Conservation (phyloP, 2,888 invertebrate species). For the Hydraecia micacea region DNA sequence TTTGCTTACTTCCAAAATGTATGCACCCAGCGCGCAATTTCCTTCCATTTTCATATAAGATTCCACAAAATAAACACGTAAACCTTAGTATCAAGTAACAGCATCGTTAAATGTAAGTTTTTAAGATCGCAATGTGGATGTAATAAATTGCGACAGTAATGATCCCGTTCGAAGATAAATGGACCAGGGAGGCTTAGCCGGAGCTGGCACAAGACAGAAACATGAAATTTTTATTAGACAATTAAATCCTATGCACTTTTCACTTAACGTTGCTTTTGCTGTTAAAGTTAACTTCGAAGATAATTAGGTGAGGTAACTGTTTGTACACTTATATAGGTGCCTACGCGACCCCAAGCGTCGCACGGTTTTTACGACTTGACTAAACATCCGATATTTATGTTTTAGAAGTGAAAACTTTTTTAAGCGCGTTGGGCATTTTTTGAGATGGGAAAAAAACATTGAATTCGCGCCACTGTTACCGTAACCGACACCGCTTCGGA, state of each 20-base stretch:
- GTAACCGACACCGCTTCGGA: too few species aligned
- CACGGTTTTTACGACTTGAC: background rate
- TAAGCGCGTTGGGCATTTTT: too few species aligned
- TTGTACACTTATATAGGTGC: background rate
- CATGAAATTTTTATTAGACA: constrained; percentile 50
- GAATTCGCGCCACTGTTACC: too few species aligned
- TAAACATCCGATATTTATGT: background rate
- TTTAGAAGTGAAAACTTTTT: too few species aligned
- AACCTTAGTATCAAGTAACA: constrained; percentile 27
- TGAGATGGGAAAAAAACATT: too few species aligned
- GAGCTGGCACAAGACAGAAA: constrained; percentile 24
- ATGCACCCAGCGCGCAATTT: background rate
- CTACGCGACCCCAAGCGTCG: too few species aligned
- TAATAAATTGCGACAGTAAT: constrained; percentile 59
- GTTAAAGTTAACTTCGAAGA: constrained; percentile 6
- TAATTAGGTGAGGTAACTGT: constrained; percentile 15
- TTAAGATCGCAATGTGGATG: constrained; percentile 48
- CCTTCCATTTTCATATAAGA: background rate
- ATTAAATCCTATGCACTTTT: constrained; percentile 49
- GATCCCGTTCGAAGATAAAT: constrained; percentile 54
- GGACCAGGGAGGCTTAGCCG: constrained; percentile 32
- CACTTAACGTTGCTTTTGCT: constrained; percentile 21
- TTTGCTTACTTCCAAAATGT: background rate
- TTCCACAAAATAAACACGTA: constrained; percentile 21
- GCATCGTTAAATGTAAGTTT: constrained; percentile 53